These are phyloP conservation scores for Trichopoda pennipes DNA, from an alignment of 2,888 invertebrate species.

Conservation along the genomic window DNA sequence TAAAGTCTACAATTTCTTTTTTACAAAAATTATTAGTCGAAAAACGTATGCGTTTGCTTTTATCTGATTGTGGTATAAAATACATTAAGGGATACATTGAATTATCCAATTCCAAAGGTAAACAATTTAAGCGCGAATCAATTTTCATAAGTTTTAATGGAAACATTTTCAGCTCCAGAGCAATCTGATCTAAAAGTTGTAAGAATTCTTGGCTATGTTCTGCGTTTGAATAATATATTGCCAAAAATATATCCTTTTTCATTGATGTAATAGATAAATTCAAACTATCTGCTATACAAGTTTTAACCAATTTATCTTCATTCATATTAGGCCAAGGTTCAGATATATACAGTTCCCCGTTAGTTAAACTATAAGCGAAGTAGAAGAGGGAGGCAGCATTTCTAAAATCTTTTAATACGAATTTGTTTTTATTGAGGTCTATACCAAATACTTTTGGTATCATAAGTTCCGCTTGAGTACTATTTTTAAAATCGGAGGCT, in stretches of 20 bases:
- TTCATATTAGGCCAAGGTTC: constrained; percentile 38
- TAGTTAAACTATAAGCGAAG: constrained; percentile 29
- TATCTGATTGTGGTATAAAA: constrained; percentile 48
- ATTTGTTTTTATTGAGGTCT: constrained; percentile 40
- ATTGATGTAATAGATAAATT: constrained; percentile 23
- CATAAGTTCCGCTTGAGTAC: background rate
- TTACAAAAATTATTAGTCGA: constrained; percentile 9
- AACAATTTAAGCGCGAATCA: constrained; percentile 46
- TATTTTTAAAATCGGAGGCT: constrained; percentile 18
- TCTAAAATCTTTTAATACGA: constrained; percentile 28
- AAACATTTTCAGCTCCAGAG: background rate
- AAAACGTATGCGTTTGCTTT: constrained; percentile 21
- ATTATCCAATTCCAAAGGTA: constrained; percentile 42
- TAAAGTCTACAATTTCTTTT: constrained; percentile 38
- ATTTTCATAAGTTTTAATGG: constrained; percentile 46
- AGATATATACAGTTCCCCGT: constrained; percentile 40
- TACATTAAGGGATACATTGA: constrained; percentile 53
- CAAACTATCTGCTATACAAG: constrained; percentile 49
- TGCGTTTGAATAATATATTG: constrained; percentile 42
- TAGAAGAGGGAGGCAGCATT: constrained; percentile 40
- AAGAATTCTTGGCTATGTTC: constrained; percentile 19
- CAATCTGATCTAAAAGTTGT: constrained; percentile 36
- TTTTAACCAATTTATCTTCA: constrained; percentile 35
- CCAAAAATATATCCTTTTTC: constrained; percentile 47
- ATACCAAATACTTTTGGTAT: constrained; percentile 47